phyloP scores from a whole-genome alignment of 2,888 invertebrate genomes.

The Clistopyga incitator region DNA sequence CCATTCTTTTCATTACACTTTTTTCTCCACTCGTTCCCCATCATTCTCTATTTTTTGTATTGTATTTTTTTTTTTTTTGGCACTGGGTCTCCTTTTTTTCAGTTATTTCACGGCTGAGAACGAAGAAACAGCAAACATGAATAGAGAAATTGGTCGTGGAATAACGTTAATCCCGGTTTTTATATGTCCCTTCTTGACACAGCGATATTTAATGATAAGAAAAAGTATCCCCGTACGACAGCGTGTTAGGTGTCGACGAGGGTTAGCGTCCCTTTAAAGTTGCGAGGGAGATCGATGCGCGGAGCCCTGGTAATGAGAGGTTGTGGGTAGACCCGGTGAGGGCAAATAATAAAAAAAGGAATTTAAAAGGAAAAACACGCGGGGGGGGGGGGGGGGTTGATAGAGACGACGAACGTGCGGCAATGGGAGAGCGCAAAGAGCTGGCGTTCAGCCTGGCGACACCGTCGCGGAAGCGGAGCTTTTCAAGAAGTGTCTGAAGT shows the following conservation, averaged over 20 bases:
- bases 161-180: too few species aligned
- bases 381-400: too few species aligned
- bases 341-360: slow-evolving; percentile 51
- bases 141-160: slow-evolving; percentile 17
- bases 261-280: slow-evolving; percentile 65
- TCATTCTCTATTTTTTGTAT: neutral
- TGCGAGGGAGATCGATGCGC: slow-evolving; percentile 64
- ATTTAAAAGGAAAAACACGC: slow-evolving; percentile 64
- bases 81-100: too few species aligned
- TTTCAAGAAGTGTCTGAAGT: slow-evolving; percentile 67
- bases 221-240: too few species aligned
- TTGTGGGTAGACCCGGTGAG: slow-evolving; percentile 28
- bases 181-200: too few species aligned
- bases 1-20: neutral
- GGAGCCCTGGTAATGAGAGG: slow-evolving; percentile 62
- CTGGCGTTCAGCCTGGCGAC: slow-evolving; percentile 40
- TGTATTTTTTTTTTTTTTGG: neutral
- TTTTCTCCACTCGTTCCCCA: neutral
- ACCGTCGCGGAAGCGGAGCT: slow-evolving; percentile 43
- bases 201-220: too few species aligned
- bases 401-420: slow-evolving; percentile 18
- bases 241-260: slow-evolving; percentile 25
- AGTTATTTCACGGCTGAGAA: neutral
- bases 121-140: neutral
- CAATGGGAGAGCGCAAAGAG: neutral